Percentiles rank a stretch among this genome's conserved stretches.
Evolutionary conservation across 2,888 invertebrate species (phyloP).

Genomic region (Augiades crinisus): DNA sequence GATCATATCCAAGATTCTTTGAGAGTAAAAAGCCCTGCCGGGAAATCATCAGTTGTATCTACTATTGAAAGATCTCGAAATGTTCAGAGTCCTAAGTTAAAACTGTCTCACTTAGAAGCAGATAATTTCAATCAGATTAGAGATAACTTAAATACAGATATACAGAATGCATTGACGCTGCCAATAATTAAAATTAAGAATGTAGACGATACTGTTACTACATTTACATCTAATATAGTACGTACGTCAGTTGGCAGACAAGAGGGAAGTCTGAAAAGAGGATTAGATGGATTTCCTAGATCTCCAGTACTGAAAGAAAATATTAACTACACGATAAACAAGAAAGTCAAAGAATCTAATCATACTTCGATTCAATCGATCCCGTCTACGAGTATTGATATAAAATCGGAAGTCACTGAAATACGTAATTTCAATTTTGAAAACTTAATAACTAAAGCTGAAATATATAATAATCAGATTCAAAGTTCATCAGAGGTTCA

Average conservation of each 20-base stretch:
- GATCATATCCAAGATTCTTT: constrained; percentile 46
- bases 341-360: constrained; percentile 53
- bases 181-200: constrained; percentile 68
- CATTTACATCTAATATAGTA: constrained; percentile 42
- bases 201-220: constrained; percentile 56
- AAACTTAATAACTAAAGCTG: constrained; percentile 74
- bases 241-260: constrained; percentile 48
- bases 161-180: constrained; percentile 47
- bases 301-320: constrained; percentile 60
- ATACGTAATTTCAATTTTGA: constrained; percentile 74
- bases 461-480: constrained; percentile 73
- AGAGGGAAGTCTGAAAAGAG: constrained; percentile 59
- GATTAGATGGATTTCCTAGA: constrained; percentile 56
- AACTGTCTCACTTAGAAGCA: constrained; percentile 42
- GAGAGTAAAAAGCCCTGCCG: constrained; percentile 40
- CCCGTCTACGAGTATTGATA: constrained; percentile 45
- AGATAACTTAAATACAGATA: constrained; percentile 46
- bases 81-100: constrained; percentile 45
- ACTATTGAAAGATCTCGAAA: constrained; percentile 55
- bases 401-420: constrained; percentile 55
- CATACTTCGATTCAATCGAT: constrained; percentile 37
- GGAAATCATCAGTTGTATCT: constrained; percentile 41
- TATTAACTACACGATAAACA: constrained; percentile 44
- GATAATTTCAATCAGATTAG: constrained; percentile 50
- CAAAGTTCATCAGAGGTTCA: constrained; percentile 66